Conservation (phyloP, 2,797 vertebrate genomes). For the Hydrolagus colliei region DNA sequence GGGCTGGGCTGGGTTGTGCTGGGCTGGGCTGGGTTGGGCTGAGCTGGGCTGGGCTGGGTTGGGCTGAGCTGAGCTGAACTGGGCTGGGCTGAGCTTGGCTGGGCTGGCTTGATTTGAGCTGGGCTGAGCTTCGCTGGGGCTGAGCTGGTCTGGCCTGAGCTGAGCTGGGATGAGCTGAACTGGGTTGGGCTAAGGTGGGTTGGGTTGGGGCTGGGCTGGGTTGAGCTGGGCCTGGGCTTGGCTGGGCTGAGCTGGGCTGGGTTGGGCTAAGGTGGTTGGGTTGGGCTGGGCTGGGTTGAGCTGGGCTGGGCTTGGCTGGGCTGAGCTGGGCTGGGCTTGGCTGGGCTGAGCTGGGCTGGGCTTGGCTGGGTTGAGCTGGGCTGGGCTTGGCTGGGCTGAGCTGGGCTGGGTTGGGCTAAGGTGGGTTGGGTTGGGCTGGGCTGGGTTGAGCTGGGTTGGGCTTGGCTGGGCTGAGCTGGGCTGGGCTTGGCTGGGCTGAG, state of each 20-base stretch:
- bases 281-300: neutral
- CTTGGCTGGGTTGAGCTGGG: neutral
- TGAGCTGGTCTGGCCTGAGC: too few species aligned
- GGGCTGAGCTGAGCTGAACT: neutral
- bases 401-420: neutral
- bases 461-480: neutral
- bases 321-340: neutral
- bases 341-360: neutral
- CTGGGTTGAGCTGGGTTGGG: neutral
- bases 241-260: neutral
- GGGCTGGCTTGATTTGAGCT: neutral
- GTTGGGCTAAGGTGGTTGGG: neutral
- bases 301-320: neutral
- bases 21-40: neutral
- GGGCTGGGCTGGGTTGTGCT: neutral
- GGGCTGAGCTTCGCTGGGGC: neutral
- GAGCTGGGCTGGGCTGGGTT: neutral
- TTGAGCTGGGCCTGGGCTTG: neutral
- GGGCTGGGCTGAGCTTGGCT: neutral
- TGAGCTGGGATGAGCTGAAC: too few species aligned
- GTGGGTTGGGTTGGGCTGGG: neutral
- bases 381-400: neutral
- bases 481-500: neutral
- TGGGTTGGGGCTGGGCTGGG: neutral
- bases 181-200: neutral